These are phyloP conservation scores for Hetaerina americana DNA, from an alignment of 1,140 invertebrate species.

Conservation along the genomic window DNA sequence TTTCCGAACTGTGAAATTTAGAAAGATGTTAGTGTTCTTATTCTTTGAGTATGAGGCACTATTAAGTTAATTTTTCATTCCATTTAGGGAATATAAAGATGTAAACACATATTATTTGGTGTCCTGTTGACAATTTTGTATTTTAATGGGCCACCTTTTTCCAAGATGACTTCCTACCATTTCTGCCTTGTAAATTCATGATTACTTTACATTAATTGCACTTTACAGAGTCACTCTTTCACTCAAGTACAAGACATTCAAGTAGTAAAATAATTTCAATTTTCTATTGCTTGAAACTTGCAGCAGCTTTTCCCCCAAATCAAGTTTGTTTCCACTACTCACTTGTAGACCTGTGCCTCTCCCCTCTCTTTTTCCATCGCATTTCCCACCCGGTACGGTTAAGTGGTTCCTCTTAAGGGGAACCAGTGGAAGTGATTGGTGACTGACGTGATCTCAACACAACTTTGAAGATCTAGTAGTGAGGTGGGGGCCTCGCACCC, in stretches of 20 bases:
- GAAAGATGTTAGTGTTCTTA: neutral
- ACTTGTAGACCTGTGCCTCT: neutral
- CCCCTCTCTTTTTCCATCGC: neutral
- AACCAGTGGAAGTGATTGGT: neutral
- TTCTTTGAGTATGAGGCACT: neutral
- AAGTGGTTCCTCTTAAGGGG: neutral
- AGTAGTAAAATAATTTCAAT: neutral
- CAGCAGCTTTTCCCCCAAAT: neutral
- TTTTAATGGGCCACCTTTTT: too few species aligned
- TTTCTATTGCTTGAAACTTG: neutral
- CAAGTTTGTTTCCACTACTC: neutral
- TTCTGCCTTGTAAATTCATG: too few species aligned
- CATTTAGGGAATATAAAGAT: neutral
- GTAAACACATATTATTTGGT: too few species aligned
- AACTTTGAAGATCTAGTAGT: neutral
- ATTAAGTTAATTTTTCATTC: neutral
- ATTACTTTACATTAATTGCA: too few species aligned
- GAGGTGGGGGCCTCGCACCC: neutral
- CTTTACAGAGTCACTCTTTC: neutral
- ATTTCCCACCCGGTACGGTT: neutral
- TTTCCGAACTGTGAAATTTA: neutral
- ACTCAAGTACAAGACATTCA: neutral
- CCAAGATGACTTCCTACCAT: too few species aligned
- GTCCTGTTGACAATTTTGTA: too few species aligned
- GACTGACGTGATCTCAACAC: neutral